Percentiles rank a stretch among this genome's conserved stretches.
phyloP scores from a whole-genome alignment of 2,888 invertebrate species.

The Scaptomyza parva region DNA sequence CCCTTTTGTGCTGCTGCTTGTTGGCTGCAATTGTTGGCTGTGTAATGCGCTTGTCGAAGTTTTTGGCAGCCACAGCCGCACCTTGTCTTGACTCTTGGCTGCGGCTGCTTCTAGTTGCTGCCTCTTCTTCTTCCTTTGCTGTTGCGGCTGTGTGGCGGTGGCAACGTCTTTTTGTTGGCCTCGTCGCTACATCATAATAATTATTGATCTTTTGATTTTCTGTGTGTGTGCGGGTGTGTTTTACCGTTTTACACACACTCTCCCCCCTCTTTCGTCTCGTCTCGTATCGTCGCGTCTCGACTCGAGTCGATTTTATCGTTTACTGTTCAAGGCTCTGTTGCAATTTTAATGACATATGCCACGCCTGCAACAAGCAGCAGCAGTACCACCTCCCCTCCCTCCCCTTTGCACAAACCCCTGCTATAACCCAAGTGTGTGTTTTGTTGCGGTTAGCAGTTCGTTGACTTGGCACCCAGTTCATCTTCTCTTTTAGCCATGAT shows the following conservation, averaged over 20 bases:
- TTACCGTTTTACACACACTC: background rate
- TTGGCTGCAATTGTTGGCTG: constrained; percentile 69
- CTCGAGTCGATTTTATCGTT: constrained; percentile 28
- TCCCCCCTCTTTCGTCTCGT: background rate
- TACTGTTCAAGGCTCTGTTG: constrained; percentile 64
- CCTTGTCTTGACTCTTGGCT: constrained; percentile 74
- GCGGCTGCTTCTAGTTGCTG: constrained; percentile 21
- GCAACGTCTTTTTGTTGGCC: constrained; percentile 50
- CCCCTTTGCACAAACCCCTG: background rate
- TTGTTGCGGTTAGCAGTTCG: constrained; percentile 75
- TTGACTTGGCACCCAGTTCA: constrained; percentile 73
- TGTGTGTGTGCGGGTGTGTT: constrained; percentile 1
- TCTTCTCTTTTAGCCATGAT: constrained; percentile 38
- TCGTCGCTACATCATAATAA: constrained; percentile 72
- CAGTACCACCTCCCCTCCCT: constrained; percentile 1
- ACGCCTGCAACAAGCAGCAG: constrained; percentile 40
- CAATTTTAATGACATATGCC: constrained; percentile 76
- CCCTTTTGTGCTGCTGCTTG: constrained; percentile 1
- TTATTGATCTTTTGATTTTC: constrained; percentile 83
- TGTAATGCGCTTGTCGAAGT: constrained; percentile 78
- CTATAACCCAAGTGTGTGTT: constrained; percentile 25
- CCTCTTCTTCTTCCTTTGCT: constrained; percentile 4
- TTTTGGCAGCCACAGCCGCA: constrained; percentile 71
- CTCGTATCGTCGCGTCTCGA: constrained; percentile 19
- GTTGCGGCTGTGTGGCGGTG: constrained; percentile 30